phyloP scores from a whole-genome alignment of 2,113 vertebrate genomes.

The Ictidomys tridecemlineatus region DNA sequence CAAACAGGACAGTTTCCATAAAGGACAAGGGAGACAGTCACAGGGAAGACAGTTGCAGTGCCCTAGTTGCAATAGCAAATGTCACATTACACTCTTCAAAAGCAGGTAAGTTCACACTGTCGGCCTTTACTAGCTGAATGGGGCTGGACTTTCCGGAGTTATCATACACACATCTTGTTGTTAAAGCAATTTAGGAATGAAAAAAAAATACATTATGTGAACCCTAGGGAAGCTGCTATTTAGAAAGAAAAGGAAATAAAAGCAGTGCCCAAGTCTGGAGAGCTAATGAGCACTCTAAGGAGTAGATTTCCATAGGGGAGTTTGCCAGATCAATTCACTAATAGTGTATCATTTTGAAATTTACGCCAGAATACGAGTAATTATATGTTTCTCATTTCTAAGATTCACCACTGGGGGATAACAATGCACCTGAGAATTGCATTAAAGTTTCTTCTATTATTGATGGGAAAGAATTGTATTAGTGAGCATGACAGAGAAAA shows the following conservation, averaged over 20 bases:
- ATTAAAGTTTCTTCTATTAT: not conserved
- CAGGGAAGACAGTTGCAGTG: not conserved
- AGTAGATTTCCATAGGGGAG: not conserved
- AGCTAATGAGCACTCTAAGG: conserved; percentile 61
- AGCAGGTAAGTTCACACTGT: not conserved
- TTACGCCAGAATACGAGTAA: conserved; percentile 33
- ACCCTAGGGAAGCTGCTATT: not conserved
- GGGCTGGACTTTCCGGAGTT: not conserved
- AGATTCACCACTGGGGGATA: not conserved
- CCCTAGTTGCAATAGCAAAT: not conserved
- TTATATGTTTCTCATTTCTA: conserved; percentile 27
- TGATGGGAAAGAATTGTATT: not conserved
- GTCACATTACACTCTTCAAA: not conserved
- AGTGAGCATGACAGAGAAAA: not conserved
- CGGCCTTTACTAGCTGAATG: not conserved
- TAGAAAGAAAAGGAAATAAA: not conserved
- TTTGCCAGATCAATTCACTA: conserved; percentile 55
- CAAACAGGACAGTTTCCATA: not conserved
- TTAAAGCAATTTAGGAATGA: not conserved
- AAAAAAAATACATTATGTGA: not conserved
- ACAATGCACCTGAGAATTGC: conserved; percentile 41
- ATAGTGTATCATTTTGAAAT: conserved; percentile 62
- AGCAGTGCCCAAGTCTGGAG: not conserved
- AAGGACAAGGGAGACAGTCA: not conserved
- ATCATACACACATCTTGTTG: not conserved